Evolutionary conservation across 2,797 vertebrate genomes (phyloP), one percentile per base, ranked within the genome.

Genomic region (Philypnodon macrostomus): DNA sequence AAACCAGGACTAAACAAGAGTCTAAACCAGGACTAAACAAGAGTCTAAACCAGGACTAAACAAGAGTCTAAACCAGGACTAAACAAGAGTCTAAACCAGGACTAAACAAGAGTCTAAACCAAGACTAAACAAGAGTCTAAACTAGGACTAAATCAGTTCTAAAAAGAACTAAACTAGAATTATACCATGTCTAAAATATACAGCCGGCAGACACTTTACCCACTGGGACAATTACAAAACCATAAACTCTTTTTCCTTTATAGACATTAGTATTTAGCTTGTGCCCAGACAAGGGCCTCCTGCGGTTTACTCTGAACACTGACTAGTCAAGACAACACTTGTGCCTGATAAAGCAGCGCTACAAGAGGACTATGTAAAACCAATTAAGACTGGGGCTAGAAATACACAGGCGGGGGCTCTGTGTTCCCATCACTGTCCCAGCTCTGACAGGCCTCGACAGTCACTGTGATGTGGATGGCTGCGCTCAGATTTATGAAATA

Each of bases 401-500:
- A 56, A 65, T 53, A 53, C 65, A 66, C 24, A 7, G 7, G 27
- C n/a, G 12, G 59, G 16, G 27, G 10, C 19, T 48, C 34, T 38
- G 7, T 27, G 42, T 72, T 53, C 47, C 50, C 50, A 26, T 63
- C 77, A 67, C 24, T 9, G 52, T 29, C 21, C 32, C 48, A 1
- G 26, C 73, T 70, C 51, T 73, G 76, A 74, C 77, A 67, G 76
- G 70, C 17, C 10, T 40, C 32, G 70, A 80, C 77, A 73, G 61
- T 39, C 54, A 57, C 47, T 56, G 53, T 46, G 70, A 79, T 75
- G 79, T 60, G 74, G 54, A 81, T 69, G 75, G 60, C 63, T 78
- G 73, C 67, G 71, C 63, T 67, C 62, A 48, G 58, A 71, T 70
- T 47, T 62, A 88, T 88, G 58, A 87, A 89, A 87, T 86, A 87